Percentiles rank a stretch among this genome's conserved stretches.
Conservation (phyloP, 2,888 invertebrate genomes). For the Drosophila vallismaia region DNA sequence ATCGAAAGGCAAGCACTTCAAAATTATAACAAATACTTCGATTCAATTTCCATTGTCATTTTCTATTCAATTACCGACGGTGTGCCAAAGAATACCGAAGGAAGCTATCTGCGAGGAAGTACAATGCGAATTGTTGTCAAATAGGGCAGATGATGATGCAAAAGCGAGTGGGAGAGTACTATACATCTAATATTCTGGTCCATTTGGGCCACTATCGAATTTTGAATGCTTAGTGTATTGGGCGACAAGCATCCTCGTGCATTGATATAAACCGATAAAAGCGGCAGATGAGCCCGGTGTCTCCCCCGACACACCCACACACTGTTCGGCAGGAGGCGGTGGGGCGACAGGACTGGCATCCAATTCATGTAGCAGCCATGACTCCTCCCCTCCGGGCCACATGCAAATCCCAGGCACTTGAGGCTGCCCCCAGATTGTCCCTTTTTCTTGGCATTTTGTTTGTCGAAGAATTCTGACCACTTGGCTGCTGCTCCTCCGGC, state of each 20-base stretch:
- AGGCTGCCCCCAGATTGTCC: constrained; percentile 52
- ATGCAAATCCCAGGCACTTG: constrained; percentile 70
- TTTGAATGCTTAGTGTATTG: constrained; percentile 56
- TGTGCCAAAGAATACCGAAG: constrained; percentile 17
- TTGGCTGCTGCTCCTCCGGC: constrained; percentile 50
- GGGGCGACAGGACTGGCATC: constrained; percentile 7
- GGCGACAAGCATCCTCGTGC: constrained; percentile 57
- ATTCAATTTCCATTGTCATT: constrained; percentile 37
- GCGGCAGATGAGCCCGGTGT: constrained; percentile 53
- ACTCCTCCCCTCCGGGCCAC: constrained; percentile 22
- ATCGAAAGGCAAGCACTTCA: neutral
- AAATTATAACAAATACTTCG: constrained; percentile 15
- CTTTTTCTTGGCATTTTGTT: constrained; percentile 56
- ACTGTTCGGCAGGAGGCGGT: no score
- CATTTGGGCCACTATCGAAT: constrained; percentile 68
- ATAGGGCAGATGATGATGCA: constrained; percentile 53
- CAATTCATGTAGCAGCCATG: constrained; percentile 56
- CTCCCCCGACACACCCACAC: neutral
- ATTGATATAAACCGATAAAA: constrained; percentile 60
- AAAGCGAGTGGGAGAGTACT: constrained; percentile 39
- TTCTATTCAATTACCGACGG: constrained; percentile 47
- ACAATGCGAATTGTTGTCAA: constrained; percentile 47
- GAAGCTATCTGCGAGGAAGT: constrained; percentile 27
- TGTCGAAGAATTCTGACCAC: constrained; percentile 57
- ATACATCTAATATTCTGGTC: constrained; percentile 61